These are phyloP conservation scores for Ameiurus melas DNA, from an alignment of 2,113 vertebrate species.

Conservation along the genomic window DNA sequence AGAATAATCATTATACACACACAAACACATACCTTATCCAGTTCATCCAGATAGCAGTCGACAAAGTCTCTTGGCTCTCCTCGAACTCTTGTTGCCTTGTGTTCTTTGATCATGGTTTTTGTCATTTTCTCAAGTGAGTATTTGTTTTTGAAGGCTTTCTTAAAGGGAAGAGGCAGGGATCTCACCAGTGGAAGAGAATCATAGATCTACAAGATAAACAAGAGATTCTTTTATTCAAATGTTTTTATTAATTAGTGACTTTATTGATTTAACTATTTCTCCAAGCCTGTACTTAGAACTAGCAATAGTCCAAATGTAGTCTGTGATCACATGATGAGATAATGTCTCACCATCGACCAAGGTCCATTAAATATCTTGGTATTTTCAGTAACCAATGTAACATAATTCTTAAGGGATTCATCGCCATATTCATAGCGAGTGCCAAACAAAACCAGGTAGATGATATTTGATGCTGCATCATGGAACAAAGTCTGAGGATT, in stretches of 20 bases:
- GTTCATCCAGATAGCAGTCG: conserved; percentile 64
- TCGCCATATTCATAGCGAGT: conserved; percentile 66
- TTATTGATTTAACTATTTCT: not conserved
- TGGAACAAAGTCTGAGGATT: conserved; percentile 62
- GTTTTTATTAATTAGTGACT: not conserved
- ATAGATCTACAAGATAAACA: conserved; percentile 43
- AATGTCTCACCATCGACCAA: conserved; percentile 54
- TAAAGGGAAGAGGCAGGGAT: conserved; percentile 55
- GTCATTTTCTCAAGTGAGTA: conserved; percentile 13
- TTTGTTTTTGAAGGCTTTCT: conserved; percentile 43
- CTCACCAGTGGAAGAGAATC: conserved; percentile 46
- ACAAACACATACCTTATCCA: conserved; percentile 44
- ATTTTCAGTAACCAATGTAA: conserved; percentile 39
- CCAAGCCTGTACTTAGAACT: not conserved
- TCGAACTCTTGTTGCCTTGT: conserved; percentile 45
- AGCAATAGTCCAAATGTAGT: not conserved
- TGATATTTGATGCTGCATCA: conserved; percentile 66
- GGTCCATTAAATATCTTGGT: conserved; percentile 53
- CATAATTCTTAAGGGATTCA: conserved; percentile 55
- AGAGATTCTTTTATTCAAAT: not conserved
- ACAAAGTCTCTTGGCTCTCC: conserved; percentile 56
- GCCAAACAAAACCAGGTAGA: conserved; percentile 68
- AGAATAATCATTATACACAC: not conserved
- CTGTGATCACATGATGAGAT: not conserved
- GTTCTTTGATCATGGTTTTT: conserved; percentile 41